Evolutionary conservation across 2,113 vertebrate species (phyloP), one percentile per base, ranked within the genome.

Genomic region (Trogon surrucura): DNA sequence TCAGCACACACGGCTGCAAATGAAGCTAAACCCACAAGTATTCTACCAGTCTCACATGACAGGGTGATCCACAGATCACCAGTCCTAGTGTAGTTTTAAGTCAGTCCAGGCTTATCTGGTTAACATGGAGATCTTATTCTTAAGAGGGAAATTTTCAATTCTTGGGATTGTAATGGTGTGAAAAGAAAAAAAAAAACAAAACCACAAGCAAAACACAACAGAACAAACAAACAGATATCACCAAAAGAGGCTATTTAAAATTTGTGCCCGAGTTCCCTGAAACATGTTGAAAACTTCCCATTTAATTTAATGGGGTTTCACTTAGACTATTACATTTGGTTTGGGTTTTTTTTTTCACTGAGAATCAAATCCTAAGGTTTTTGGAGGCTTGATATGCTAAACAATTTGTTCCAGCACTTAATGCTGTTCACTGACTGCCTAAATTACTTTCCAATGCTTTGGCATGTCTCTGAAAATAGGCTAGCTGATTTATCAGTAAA

Each of bases 371-470:
- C 32, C 34, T 80, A 72, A 85, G 13, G 48, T 90, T 93, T 83
- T 90, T 87, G 77, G 66, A 80, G 44, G 30, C 22, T 87, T 73
- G 53, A 75, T 92, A 91, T 74, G 21, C 13, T 82, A 91, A 90
- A 85, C 78, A 94, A 85, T 91, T 96, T 95, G 48, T 94, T 94
- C 64, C 44, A 80, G 36, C 54, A 69, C 41, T 92, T 94, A 93
- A 72, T 36, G 47, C 74, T 85, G 70, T 91, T 89, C 95, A 95
- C 23, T 97, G 91, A 65, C 85, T 94, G 70, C 45, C 47, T 91
- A 92, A 97, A 97, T 97, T 94, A 95, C 70, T 96, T 97, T 88
- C 66, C 91, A 93, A 79, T 95, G 56, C 38, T 88, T 85, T 0
- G 2, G 38, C 82, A 81, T 95, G 67, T 54, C 71, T 88, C 80